Conservation (phyloP, 1,140 invertebrate species). For the Cotesia typhae region DNA sequence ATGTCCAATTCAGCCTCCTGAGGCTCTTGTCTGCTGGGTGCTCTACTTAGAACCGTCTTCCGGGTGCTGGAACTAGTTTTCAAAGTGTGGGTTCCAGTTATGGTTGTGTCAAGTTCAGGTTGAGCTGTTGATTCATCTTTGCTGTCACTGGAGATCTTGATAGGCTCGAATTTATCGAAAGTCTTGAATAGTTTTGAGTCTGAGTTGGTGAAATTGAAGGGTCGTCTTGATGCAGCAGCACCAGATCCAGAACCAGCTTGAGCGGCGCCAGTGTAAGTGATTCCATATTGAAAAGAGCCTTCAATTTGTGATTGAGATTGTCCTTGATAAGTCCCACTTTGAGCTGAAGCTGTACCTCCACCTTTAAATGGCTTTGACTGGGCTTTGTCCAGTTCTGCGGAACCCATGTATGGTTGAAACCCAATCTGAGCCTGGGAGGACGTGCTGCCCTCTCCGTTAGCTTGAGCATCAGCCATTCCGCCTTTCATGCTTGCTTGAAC, state of each 20-base stretch:
- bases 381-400: constrained; percentile 66
- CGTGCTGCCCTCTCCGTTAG: constrained; percentile 81
- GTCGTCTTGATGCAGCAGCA: constrained; percentile 54
- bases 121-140: constrained; percentile 51
- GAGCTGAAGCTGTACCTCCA: constrained; percentile 79
- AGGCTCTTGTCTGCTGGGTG: constrained; percentile 18
- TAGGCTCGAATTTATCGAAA: constrained; percentile 52
- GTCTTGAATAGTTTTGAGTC: constrained; percentile 53
- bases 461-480: constrained; percentile 84
- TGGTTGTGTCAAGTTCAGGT: constrained; percentile 44
- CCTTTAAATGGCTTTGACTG: constrained; percentile 71
- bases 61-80: constrained; percentile 50
- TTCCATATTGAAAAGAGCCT: constrained; percentile 80
- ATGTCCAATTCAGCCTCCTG: constrained; percentile 39
- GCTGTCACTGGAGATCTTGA: constrained; percentile 56
- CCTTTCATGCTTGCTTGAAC: constrained; percentile 81
- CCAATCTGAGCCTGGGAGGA: constrained; percentile 87
- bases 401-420: constrained; percentile 75
- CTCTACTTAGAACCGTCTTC: constrained; percentile 42
- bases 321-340: constrained; percentile 76
- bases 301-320: constrained; percentile 83
- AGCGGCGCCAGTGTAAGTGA: constrained; percentile 81
- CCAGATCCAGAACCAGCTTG: constrained; percentile 79
- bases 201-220: constrained; percentile 55
- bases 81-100: constrained; percentile 67